phyloP scores from a whole-genome alignment of 2,888 invertebrate genomes.

The Limenitis camilla region DNA sequence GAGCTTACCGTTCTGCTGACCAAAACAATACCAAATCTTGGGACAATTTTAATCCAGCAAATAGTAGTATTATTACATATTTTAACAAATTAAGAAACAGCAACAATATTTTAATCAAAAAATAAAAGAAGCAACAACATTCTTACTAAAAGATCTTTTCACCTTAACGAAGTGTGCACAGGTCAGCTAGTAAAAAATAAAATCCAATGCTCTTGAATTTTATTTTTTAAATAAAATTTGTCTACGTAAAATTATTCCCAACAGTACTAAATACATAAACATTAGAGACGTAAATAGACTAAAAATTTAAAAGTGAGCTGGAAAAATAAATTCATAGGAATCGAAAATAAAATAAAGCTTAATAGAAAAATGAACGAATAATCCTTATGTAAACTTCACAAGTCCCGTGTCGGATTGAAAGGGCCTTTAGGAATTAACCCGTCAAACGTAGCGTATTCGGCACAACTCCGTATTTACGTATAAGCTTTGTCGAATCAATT shows the following conservation, averaged over 20 bases:
- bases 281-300: too few relatives aligned
- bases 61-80: neutral
- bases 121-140: too few relatives aligned
- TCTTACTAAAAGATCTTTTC: too few relatives aligned
- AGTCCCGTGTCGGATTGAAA: conserved; percentile 28
- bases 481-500: conserved; percentile 44
- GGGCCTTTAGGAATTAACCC: conserved; percentile 54
- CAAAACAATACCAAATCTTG: conserved; percentile 14
- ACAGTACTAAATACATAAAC: too few relatives aligned
- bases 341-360: conserved; percentile 4
- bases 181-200: too few relatives aligned
- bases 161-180: too few relatives aligned
- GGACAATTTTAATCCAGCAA: too few relatives aligned
- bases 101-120: too few relatives aligned
- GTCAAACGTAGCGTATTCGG: conserved; percentile 47
- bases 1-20: conserved; percentile 14
- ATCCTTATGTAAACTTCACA: conserved; percentile 28
- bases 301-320: neutral
- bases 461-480: conserved; percentile 53
- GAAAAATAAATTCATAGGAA: neutral
- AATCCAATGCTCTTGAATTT: too few relatives aligned
- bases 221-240: too few relatives aligned
- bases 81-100: too few relatives aligned
- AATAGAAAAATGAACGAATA: conserved; percentile 15
- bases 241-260: too few relatives aligned